Evolutionary conservation across 2,797 vertebrate genomes (phyloP), one percentile per base, ranked within the genome.

Genomic region (Pseudochirops cupreus): DNA sequence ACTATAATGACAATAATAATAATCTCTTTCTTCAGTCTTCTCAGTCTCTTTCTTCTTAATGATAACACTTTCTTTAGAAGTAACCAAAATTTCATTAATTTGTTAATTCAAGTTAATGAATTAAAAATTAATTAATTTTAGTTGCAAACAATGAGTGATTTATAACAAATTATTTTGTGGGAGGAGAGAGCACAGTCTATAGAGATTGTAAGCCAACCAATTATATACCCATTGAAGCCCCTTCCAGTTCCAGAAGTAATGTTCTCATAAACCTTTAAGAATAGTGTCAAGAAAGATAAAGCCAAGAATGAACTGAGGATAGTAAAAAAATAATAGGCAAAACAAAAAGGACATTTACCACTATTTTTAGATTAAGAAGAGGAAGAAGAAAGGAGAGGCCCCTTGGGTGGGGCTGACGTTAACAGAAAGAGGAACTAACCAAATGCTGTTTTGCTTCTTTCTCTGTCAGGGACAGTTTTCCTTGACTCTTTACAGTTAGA

Each of bases 51-150:
- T 56, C 29, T 13, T 55, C 33, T 21, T 54, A 58, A 55, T 89
- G 31, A n/a, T 62, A 13, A 39, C 31, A 53, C 39, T 91, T 93
- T 94, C 95, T 91, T 91, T 96, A 93, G 92, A 96, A 93, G 26
- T 24, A 52, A n/a, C 14, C 62, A 0, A 21, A 2, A 92, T 96
- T 96, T 94, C 62, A 87, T 92, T 91, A 57, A 89, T 95, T 56
- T 82, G 54, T 93, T 91, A 57, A 89, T 95, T 53, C 90, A 58
- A 92, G 50, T 0, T 24, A 50, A 11, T 58, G 56, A 91, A 33
- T 11, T 46, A 33, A 82, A 24, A 9, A 39, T 92, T 91, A 56
- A 74, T 94, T 56, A 90, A 59, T n/a, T 89, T 94, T 91, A 91
- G 91, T 82, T 46, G 33, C 33, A 46, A 56, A 0, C 29, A 50